Evolutionary conservation across 2,797 vertebrate species (phyloP), one percentile per base, ranked within the genome.

Genomic region (Rachycentron canadum): DNA sequence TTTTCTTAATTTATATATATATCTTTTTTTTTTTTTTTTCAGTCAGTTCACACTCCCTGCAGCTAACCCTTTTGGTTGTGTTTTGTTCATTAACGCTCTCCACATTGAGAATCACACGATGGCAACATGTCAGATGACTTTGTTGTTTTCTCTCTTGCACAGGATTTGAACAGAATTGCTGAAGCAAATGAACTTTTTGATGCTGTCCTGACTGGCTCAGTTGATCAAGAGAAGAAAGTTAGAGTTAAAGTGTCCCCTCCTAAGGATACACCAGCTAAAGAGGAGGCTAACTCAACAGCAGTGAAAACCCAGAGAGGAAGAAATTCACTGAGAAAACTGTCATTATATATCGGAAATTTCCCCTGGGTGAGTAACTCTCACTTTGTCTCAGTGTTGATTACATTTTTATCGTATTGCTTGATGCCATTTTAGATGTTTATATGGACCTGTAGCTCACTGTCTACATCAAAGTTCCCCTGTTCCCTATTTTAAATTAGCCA

Each of bases 141-240:
- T 52, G 14, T 68, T 49, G 26, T 64, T 63, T 32, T 72, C 40
- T 50, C 0, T 65, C 13, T 1, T 49, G 7, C 45, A 80, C 89
- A 94, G 78, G 93, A 95, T 73, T 87, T 93, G 81, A 86, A 91
- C 65, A 86, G 79, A 76, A 86, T 90, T 23, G 85, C 95, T 9
- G 97, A 98, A 88, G 96, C 97, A 90, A 96, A 97, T 92, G 98
- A 98, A 82, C 96, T 99, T 49, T 99, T 96, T 82, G 97, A 99
- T 43, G 97, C 97, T 21, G 97, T 98, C 69, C 88, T 99, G 85
- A 96, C 97, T 1, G 97, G 96, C 43, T 91, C 95, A 13, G 92
- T 95, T 32, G 78, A 91, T 75, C 82, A 58, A 43, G 95, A 96
- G 55, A 95, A 90, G 70, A 84, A 72, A 43, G 69, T 45, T n/a